phyloP scores from a whole-genome alignment of 2,888 invertebrate species.

The Stenoptilia bipunctidactyla region DNA sequence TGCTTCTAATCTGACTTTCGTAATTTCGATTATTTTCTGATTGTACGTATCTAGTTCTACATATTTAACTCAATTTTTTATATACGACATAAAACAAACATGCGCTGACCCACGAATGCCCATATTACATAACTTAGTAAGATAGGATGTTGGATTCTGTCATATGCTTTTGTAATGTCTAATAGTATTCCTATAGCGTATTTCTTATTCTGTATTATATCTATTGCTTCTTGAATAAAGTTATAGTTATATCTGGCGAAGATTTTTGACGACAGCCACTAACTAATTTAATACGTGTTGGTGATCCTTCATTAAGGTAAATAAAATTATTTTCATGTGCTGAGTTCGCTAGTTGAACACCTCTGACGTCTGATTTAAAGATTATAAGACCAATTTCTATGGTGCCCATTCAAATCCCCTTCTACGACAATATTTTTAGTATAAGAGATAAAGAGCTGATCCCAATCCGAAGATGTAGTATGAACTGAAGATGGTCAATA shows the following conservation, averaged over 20 bases:
- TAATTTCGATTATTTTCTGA: too few species aligned
- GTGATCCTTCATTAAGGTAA: conserved; percentile 4
- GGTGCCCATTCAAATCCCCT: conserved; percentile 9
- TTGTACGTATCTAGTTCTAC: too few species aligned
- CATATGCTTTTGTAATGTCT: too few species aligned
- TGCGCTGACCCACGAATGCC: too few species aligned
- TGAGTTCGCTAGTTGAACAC: conserved; percentile 2
- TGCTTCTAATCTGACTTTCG: too few species aligned
- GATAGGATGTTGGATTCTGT: too few species aligned
- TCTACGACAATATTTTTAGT: conserved; percentile 2
- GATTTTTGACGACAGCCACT: conserved; percentile 4
- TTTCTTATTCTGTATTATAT: too few species aligned
- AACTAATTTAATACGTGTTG: conserved; percentile 5
- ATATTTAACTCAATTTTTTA: too few species aligned
- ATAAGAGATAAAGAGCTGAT: not conserved
- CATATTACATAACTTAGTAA: too few species aligned
- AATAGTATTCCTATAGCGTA: too few species aligned
- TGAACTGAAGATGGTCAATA: conserved; percentile 6
- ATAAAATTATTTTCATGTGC: conserved; percentile 1
- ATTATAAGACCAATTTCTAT: conserved; percentile 7
- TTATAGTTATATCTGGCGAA: conserved; percentile 6
- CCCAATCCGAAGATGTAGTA: conserved; percentile 3
- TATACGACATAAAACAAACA: too few species aligned
- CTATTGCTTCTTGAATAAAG: too few species aligned
- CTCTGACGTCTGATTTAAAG: conserved; percentile 5